Percentiles rank a stretch among this genome's conserved stretches.
Conservation (phyloP, 2,888 invertebrate species). For the Nephrotoma guestfalica region DNA sequence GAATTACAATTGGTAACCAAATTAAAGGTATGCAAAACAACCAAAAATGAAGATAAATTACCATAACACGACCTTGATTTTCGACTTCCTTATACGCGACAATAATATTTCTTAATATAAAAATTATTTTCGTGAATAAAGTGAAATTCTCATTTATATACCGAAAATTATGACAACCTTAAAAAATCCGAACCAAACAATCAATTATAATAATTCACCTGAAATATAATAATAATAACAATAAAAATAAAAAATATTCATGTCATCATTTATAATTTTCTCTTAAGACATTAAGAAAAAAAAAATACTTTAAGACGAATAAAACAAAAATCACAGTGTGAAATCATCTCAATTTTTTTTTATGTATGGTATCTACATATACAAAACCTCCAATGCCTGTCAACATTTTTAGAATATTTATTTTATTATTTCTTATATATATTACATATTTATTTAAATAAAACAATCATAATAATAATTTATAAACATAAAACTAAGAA, state of each 20-base stretch:
- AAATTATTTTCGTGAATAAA: not conserved
- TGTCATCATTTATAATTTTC: not conserved
- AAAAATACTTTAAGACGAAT: not conserved
- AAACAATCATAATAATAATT: not conserved
- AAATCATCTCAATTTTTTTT: not conserved
- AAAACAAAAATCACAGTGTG: not conserved
- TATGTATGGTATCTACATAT: not conserved
- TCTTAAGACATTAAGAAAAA: not conserved
- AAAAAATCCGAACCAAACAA: not conserved
- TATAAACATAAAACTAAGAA: not conserved
- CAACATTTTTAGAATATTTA: not conserved
- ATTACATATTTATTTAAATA: not conserved
- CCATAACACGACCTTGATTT: not conserved
- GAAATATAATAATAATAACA: not conserved
- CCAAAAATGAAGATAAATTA: not conserved
- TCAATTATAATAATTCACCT: not conserved
- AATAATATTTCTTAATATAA: not conserved
- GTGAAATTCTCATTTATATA: not conserved
- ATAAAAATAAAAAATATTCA: not conserved
- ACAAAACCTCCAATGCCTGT: not conserved
- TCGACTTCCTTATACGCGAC: not conserved
- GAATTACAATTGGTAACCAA: not conserved
- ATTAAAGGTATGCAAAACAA: not conserved
- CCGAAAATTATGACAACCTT: not conserved
- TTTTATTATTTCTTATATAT: not conserved